Conservation (phyloP, 2,888 invertebrate species). For the Hyposoter dolosus region DNA sequence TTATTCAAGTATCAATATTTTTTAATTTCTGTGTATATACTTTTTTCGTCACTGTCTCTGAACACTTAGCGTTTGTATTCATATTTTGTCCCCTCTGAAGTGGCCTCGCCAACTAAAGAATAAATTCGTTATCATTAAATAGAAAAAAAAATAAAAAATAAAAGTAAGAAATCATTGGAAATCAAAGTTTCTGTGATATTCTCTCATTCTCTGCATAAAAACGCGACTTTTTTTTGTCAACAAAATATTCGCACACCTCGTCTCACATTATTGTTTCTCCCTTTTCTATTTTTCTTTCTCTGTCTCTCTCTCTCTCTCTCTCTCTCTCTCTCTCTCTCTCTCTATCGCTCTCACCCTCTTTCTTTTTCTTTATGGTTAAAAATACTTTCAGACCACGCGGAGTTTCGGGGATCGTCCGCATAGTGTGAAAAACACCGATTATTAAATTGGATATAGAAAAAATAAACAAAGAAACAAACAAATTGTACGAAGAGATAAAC, state of each 20-base stretch:
- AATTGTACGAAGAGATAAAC: conserved; percentile 38
- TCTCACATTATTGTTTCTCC: conserved; percentile 31
- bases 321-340: conserved; percentile 3
- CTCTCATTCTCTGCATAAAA: conserved; percentile 47
- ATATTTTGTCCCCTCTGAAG: conserved; percentile 84
- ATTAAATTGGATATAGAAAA: conserved; percentile 35
- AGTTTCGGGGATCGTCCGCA: conserved; percentile 61
- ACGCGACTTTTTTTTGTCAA: conserved; percentile 14
- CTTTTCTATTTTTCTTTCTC: conserved; percentile 19
- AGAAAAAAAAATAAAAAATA: conserved; percentile 33
- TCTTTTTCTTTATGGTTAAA: conserved; percentile 26
- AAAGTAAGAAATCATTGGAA: conserved; percentile 21
- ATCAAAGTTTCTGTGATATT: conserved; percentile 35
- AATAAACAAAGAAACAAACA: conserved; percentile 43
- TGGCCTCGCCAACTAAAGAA: conserved; percentile 50
- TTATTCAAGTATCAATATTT: conserved; percentile 56
- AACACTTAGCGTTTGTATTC: conserved; percentile 80
- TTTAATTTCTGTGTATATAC: conserved; percentile 39
- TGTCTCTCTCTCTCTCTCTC: conserved; percentile 9
- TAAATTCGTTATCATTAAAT: conserved; percentile 25
- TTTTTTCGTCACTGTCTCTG: conserved; percentile 65
- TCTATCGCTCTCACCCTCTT: background rate
- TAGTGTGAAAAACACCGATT: conserved; percentile 56
- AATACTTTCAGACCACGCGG: conserved; percentile 60
- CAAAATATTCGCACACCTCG: conserved; percentile 36